Conservation (phyloP, 1,140 invertebrate species). For the Drosophila parabipectinata region DNA sequence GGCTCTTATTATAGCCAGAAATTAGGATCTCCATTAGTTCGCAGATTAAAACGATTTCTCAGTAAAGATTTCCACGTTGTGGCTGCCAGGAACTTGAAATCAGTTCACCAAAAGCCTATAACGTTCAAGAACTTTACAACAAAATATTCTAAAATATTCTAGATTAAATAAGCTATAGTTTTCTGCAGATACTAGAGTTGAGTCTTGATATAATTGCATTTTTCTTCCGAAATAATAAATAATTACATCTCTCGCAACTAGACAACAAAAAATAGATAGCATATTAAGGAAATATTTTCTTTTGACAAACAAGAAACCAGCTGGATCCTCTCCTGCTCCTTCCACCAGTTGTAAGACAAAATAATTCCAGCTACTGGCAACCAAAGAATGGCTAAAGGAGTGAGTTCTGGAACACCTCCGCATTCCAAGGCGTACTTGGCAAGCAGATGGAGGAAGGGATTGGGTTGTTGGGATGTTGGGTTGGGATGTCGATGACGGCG, state of each 20-base stretch:
- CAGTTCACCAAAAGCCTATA: conserved; percentile 32
- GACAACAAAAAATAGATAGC: conserved; percentile 7
- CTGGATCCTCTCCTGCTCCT: conserved; percentile 14
- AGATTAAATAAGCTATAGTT: too few relatives aligned
- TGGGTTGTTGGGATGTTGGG: not conserved
- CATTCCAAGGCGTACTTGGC: conserved; percentile 27
- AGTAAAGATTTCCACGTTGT: conserved; percentile 69
- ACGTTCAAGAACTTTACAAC: conserved; percentile 74
- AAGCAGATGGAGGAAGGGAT: not conserved
- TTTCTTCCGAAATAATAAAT: conserved; percentile 29
- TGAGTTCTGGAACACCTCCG: conserved; percentile 43
- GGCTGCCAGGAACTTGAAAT: conserved; percentile 33
- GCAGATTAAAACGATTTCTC: conserved; percentile 47
- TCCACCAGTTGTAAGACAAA: conserved; percentile 48
- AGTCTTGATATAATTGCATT: conserved; percentile 2
- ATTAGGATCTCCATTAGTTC: conserved; percentile 34
- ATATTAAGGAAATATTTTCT: conserved; percentile 26
- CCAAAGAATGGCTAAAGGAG: conserved; percentile 7
- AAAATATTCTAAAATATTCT: conserved; percentile 17
- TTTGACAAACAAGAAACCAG: conserved; percentile 41
- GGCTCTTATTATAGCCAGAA: conserved; percentile 8
- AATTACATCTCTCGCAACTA: conserved; percentile 39
- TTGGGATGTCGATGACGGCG: conserved; percentile 41
- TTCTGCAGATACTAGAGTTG: too few relatives aligned
- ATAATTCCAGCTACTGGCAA: conserved; percentile 36